Evolutionary conservation across 2,888 invertebrate species (phyloP), one percentile per base, ranked within the genome.

Genomic region (Mythimna loreyi): DNA sequence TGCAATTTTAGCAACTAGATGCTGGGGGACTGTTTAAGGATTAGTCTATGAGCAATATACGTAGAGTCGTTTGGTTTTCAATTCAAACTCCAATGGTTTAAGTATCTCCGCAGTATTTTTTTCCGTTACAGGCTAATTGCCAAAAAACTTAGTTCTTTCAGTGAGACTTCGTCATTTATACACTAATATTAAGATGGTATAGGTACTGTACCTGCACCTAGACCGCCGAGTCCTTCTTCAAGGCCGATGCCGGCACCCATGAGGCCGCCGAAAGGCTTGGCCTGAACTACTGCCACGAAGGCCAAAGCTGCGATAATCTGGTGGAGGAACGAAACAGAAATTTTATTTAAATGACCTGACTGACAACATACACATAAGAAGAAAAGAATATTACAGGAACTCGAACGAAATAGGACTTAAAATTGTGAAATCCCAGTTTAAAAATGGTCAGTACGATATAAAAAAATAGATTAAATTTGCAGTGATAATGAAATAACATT

Each of bases 291-390:
- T 0, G 69, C 78, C 49, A 82, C 55, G 19, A 71, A 7, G 30
- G 65, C 72, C 23, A 73, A 52, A n/a, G 59, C 68, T 65, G 67
- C 67, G 40, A 84, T 67, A 23, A 82, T 57, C 83, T 83, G 61
- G 1, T n/a, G 19, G 0, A 28, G 11, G 1, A 19, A 40, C 25
- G 7, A 4, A 25, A 53, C 4, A 11, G 1, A 61, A 0, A 45
- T 43, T n/a, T 49, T 56, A 30, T 21, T n/a, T 58, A 3, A 49
- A 30, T 3, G 4, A 7, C 2, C 40, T 19, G 6, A 19, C 16
- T 40, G 40, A 40, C 1, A 6, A 40, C 5, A 16, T 5, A 4
- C 6, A 40, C 40, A 6, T 16, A 40, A 40, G 16, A 40, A 2
- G 40, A 40, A 16, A 40, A 40, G 13, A 40, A 40, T 1, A 40